These are phyloP conservation scores for Nanorana parkeri DNA, from an alignment of 2,113 vertebrate species.

Conservation along the genomic window DNA sequence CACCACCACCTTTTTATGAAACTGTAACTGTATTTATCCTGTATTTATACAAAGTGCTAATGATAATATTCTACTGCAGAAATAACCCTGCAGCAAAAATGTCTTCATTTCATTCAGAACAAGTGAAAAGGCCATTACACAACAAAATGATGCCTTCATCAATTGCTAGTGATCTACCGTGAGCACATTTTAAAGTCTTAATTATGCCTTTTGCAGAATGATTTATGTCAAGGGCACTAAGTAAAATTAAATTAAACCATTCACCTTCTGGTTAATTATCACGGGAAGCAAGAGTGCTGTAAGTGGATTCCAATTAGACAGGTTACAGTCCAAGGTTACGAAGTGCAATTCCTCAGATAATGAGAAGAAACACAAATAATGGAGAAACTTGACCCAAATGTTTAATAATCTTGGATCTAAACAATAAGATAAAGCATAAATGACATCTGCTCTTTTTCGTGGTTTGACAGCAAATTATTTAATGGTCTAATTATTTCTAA, in stretches of 20 bases:
- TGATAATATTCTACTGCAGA: background rate
- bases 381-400: slow-evolving; percentile 79
- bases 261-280: slow-evolving; percentile 65
- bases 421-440: slow-evolving; percentile 71
- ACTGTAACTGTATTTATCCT: no score
- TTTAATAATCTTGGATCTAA: slow-evolving; percentile 69
- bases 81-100: background rate
- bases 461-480: slow-evolving; percentile 78
- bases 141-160: slow-evolving; percentile 28
- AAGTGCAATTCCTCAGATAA: slow-evolving; percentile 62
- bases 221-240: slow-evolving; percentile 58
- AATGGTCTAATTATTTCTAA: slow-evolving; percentile 79
- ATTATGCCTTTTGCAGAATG: slow-evolving; percentile 57
- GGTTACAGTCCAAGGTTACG: slow-evolving; percentile 66
- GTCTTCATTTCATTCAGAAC: slow-evolving; percentile 14
- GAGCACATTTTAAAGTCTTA: slow-evolving; percentile 14
- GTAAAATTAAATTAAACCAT: slow-evolving; percentile 67
- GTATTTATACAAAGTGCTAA: background rate
- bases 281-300: slow-evolving; percentile 60
- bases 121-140: slow-evolving; percentile 12
- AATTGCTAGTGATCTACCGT: slow-evolving; percentile 7
- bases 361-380: slow-evolving; percentile 70
- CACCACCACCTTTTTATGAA: background rate
- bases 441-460: slow-evolving; percentile 79
- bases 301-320: slow-evolving; percentile 65